phyloP scores from a whole-genome alignment of 2,797 vertebrate genomes.

The Tenualosa ilisha region DNA sequence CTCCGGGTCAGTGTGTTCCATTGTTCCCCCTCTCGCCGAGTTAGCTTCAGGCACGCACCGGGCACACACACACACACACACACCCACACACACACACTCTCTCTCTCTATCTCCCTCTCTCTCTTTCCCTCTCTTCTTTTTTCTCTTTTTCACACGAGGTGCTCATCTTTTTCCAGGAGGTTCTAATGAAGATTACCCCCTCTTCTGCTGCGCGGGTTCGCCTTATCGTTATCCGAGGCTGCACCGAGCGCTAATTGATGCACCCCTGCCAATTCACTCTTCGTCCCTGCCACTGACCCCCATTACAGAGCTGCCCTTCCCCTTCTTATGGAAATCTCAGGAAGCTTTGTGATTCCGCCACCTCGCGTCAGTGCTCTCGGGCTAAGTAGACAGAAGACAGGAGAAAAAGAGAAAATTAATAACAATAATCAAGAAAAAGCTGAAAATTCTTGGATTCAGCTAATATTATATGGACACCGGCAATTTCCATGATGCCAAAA shows the following conservation, averaged over 20 bases:
- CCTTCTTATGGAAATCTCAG: slow-evolving; percentile 75
- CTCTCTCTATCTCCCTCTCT: not conserved
- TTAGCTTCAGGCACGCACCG: slow-evolving; percentile 24
- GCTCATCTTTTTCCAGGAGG: slow-evolving; percentile 52
- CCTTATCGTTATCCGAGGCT: slow-evolving; percentile 75
- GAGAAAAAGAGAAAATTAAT: not conserved
- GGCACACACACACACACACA: not conserved
- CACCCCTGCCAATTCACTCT: slow-evolving; percentile 84
- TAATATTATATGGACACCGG: slow-evolving; percentile 3
- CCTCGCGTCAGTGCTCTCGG: slow-evolving; percentile 53
- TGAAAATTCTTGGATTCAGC: slow-evolving; percentile 23
- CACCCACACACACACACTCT: not conserved
- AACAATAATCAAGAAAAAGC: not conserved
- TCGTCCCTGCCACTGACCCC: slow-evolving; percentile 80
- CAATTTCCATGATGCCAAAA: not conserved
- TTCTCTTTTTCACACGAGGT: slow-evolving; percentile 45
- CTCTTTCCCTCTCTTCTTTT: slow-evolving; percentile 31
- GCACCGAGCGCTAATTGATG: slow-evolving; percentile 81
- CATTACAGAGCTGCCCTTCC: slow-evolving; percentile 80
- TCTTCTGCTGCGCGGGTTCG: slow-evolving; percentile 48
- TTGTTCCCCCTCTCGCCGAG: not conserved
- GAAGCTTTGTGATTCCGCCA: slow-evolving; percentile 72
- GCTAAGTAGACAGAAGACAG: slow-evolving; percentile 31
- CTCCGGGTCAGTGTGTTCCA: slow-evolving; percentile 4
- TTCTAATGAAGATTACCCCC: slow-evolving; percentile 64